Evolutionary conservation across 1,140 invertebrate genomes (phyloP), one percentile per base, ranked within the genome.

Genomic region (Copidosoma floridanum): DNA sequence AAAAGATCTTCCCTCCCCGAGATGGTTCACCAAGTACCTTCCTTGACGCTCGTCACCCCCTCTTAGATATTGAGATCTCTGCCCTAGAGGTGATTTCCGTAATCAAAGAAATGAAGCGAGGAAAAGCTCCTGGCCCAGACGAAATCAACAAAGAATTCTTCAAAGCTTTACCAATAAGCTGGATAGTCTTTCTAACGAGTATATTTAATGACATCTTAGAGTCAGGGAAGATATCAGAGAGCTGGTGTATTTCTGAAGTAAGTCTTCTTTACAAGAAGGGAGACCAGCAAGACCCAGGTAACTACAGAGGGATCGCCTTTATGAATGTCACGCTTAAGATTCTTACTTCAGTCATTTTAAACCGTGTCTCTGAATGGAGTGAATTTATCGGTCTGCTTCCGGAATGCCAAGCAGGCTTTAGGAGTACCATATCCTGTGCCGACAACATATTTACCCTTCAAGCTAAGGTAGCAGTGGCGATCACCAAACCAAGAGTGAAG

Each of bases 301-400:
- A 71, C 37, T 72, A 68, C 41, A 54, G 69, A 40, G 61, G 57
- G 2, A 72, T 72, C 16, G 58, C 69, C 1, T 43, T 72, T 3
- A 27, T 71, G 0, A 68, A 70, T 32, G 53, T 51, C 10, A 55
- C 54, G 0, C 26, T 61, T 1, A 72, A 72, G 56, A 27, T 71
- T 6, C 67, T 70, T 35, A 67, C 64, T 1, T 12, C 40, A 10
- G 21, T 66, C 20, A 11, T 68, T 12, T 18, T 53, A 29, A 51
- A 61, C 2, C 32, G 67, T 12, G 21, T 69, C 16, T 11, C 20
- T 2, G 35, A 20, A 0, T 69, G 67, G 67, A 60, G 58, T 6
- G 66, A 69, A n/a, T 14, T 40, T 21, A 55, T 40, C 8, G 41
- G 64, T 5, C 61, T 67, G 3, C 16, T 71, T 0, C 67, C 68